Base-by-base conservation (phyloP, 2,113 vertebrate species). In the Pagrus major region DNA sequence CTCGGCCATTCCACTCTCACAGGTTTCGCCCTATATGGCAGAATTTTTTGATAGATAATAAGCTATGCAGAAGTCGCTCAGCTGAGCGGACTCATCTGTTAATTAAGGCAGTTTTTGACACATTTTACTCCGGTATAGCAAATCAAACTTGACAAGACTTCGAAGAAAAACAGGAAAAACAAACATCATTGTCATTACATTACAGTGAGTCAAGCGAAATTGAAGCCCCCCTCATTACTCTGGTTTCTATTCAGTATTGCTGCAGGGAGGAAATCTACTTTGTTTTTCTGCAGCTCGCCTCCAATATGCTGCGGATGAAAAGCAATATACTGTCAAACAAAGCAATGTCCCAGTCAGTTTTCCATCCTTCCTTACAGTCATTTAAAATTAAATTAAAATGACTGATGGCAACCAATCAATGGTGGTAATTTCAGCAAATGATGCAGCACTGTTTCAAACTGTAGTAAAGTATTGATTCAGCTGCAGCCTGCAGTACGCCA, bases 371-470 rank as follows among this genome's bases (percentile, higher is more conserved):
- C 84, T 71, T 65, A 71, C 69, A 88, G 89, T 89, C 88, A 78
- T 90, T 93, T 88, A 37, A 85, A 93, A 93, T 90, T 20, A 58
- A 90, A 88, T 94, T 86, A 80, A 84, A 92, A 88, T 92, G 86
- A 92, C 87, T 79, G 76, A 87, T 83, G 76, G 78, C 70, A 27
- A 73, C 72, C 85, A 92, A 92, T 91, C 93, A 88, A 71, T 87
- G 81, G 77, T 71, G 69, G 85, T 77, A 89, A 91, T 91, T 92
- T 91, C 83, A 76, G 84, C 89, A 87, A 88, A 93, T 81, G 78
- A 86, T 88, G 87, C 86, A 74, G 74, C 71, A 51, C 84, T 18
- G 76, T 75, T 84, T 87, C 88, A 84, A 87, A 90, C 64, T 88
- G 84, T 65, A 80, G 84, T 54, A 42, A 80, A 86, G 83, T 82